Evolutionary conservation across 2,888 invertebrate species (phyloP), one percentile per base, ranked within the genome.

Genomic region (Eubasilissa splendida): DNA sequence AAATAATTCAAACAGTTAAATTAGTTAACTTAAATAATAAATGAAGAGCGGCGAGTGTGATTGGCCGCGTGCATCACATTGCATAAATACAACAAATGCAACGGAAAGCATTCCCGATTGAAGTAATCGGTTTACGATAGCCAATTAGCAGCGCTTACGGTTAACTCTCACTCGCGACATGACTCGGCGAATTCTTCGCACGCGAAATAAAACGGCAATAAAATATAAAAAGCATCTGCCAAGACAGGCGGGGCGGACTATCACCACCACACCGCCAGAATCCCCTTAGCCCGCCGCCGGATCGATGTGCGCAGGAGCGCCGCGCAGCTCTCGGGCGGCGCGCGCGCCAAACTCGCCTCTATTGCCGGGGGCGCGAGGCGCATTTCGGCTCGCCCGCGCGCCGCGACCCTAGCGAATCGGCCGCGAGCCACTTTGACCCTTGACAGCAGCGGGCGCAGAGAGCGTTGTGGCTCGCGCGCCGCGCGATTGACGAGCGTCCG

Each of bases 271-370:
- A 71, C 80, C 70, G 52, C 76, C 71, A 65, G 76, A 80, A 76
- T 77, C 80, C 80, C 80, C 65, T 54, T 56, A 14, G 71, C 63
- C 60, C 63, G n/a, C 53, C 71, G 53, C 53, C 77, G 77, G 77
- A 80, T 80, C 80, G 80, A 80, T 80, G 74, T 80, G 80, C 80
- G 80, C 80, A 80, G 77, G 77, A 80, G 22, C 52, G 12, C 74
- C 80, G 80, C 80, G 80, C 80, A 80, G 77, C 56, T 54, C 74
- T 71, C 53, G 12, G 14, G 33, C 2, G 42, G 42, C 53, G 42
- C 12, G 4, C 33, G 12, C 74, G 59, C 71, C 11, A 59, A 8
- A 58, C 3, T 59, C n/a, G 9, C n/a, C 74, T 42, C 42, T 74
- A 74, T 9, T 8, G 11, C 50, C 14, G 12, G 11, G 3, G 3